These are phyloP conservation scores for Pycnonotus jocosus DNA, from an alignment of 2,113 vertebrate genomes.

Conservation along the genomic window DNA sequence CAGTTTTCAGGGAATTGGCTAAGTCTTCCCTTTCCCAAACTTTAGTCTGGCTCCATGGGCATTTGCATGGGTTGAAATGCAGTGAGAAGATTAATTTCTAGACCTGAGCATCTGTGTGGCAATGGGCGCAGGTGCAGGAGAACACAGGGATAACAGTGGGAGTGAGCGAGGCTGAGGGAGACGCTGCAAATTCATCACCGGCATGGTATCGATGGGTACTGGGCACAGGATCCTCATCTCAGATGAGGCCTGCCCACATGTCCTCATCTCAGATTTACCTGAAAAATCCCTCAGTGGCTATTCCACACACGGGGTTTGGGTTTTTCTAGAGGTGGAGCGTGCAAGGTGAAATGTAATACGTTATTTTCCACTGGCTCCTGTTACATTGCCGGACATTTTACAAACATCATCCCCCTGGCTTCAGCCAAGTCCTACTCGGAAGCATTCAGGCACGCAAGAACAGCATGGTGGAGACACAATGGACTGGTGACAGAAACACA, in stretches of 20 bases:
- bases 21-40: neutral
- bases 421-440: neutral
- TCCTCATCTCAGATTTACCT: neutral
- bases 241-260: rapidly evolving
- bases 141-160: rapidly evolving
- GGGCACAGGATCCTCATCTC: rapidly evolving
- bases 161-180: rapidly evolving
- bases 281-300: neutral
- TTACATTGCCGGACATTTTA: neutral
- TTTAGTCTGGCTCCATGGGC: neutral
- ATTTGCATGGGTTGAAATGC: neutral
- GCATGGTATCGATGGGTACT: rapidly evolving
- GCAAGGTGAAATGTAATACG: neutral
- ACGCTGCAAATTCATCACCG: rapidly evolving
- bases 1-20: neutral
- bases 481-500: neutral
- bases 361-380: constrained; percentile 14
- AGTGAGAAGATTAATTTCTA: neutral
- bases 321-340: neutral
- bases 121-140: rapidly evolving
- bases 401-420: neutral
- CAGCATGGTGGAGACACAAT: neutral
- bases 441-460: neutral
- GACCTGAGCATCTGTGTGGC: rapidly evolving
- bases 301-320: rapidly evolving